phyloP scores from a whole-genome alignment of 2,113 vertebrate genomes.

The Brachionichthys hirsutus region DNA sequence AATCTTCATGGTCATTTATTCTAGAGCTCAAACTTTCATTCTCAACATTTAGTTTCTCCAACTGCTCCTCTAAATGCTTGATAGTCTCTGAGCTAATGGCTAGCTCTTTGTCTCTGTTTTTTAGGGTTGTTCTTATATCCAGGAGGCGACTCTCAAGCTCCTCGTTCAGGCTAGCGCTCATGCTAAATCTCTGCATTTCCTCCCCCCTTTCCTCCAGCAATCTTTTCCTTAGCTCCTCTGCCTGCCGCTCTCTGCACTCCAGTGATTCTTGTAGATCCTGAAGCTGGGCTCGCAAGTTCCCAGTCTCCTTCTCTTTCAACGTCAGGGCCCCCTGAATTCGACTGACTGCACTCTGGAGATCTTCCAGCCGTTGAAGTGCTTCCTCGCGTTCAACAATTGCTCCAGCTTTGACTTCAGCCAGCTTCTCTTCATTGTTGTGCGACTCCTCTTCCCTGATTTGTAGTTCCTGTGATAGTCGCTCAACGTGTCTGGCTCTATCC shows the following conservation, averaged over 20 bases:
- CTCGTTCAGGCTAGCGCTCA: constrained; percentile 61
- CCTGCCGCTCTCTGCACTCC: constrained; percentile 73
- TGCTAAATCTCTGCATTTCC: constrained; percentile 61
- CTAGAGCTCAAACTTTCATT: constrained; percentile 69
- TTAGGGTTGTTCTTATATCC: constrained; percentile 73
- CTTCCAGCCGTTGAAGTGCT: constrained; percentile 70
- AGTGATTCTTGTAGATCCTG: constrained; percentile 75
- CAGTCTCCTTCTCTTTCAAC: constrained; percentile 79
- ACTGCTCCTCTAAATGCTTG: constrained; percentile 79
- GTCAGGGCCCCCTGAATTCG: constrained; percentile 77
- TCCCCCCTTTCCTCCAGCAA: constrained; percentile 73
- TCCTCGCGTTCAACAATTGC: constrained; percentile 70
- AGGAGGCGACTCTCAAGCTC: constrained; percentile 68
- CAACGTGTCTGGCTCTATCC: constrained; percentile 64
- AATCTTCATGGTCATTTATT: constrained; percentile 62
- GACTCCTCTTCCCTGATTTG: constrained; percentile 75
- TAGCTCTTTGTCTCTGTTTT: constrained; percentile 75
- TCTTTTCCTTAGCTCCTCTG: constrained; percentile 68
- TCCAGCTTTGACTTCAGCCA: constrained; percentile 52
- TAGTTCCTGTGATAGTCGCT: constrained; percentile 76
- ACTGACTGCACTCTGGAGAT: constrained; percentile 67
- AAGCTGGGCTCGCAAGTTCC: constrained; percentile 81
- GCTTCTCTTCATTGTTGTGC: constrained; percentile 71
- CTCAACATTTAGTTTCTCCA: constrained; percentile 75
- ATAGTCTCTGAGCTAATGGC: constrained; percentile 77